Percentiles rank a stretch among this genome's conserved stretches.
phyloP scores from a whole-genome alignment of 2,113 vertebrate species.

The Aplodontia rufa region DNA sequence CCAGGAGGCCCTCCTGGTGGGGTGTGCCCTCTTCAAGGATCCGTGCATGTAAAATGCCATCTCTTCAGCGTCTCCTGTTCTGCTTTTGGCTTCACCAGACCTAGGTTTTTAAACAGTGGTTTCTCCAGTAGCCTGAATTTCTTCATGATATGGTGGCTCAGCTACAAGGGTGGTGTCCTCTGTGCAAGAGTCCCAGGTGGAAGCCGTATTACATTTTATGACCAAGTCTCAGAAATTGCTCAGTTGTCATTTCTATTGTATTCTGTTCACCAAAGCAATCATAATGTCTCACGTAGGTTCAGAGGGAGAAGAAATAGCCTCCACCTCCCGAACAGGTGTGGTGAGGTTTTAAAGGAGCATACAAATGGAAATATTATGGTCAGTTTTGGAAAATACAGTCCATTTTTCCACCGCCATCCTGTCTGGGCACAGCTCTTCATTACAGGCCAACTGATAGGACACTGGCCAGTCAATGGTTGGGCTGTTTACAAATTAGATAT shows the following conservation, averaged over 20 bases:
- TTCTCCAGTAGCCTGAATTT: neutral
- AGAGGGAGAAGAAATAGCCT: neutral
- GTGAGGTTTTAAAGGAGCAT: neutral
- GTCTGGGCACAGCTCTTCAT: neutral
- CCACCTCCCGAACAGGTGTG: neutral
- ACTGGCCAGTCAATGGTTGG: neutral
- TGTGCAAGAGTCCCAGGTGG: too few relatives aligned
- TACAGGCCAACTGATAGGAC: neutral
- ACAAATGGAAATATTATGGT: neutral
- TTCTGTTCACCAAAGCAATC: neutral
- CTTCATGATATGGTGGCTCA: neutral
- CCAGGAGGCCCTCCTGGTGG: accelerated
- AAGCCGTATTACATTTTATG: too few relatives aligned
- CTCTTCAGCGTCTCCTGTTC: too few relatives aligned
- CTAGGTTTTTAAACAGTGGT: neutral
- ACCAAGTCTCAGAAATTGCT: neutral
- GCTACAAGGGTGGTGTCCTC: neutral
- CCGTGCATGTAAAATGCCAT: too few relatives aligned
- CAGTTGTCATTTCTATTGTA: neutral
- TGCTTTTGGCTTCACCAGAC: neutral
- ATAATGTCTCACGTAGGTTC: neutral
- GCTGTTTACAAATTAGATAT: neutral
- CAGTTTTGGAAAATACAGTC: neutral
- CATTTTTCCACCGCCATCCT: neutral
- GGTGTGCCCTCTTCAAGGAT: neutral